These are phyloP conservation scores for Sarcophaga caerulescens DNA, from an alignment of 2,888 invertebrate genomes.

Conservation along the genomic window DNA sequence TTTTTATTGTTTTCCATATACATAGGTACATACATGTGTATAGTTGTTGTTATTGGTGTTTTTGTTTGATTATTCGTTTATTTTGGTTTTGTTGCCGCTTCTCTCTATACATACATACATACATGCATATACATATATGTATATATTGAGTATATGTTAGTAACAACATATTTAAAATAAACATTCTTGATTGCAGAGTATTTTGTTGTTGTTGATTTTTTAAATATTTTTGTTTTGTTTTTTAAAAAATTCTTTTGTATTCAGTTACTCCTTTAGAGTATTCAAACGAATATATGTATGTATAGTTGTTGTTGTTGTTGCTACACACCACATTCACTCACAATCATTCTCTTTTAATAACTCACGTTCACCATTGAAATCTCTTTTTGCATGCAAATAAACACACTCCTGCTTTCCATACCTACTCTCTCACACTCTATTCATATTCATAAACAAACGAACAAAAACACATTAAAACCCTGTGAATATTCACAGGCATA, in stretches of 20 bases:
- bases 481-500: background rate
- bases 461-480: too few species aligned
- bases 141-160: conserved; percentile 14
- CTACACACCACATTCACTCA: conserved; percentile 6
- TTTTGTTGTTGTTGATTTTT: background rate
- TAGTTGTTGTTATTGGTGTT: background rate
- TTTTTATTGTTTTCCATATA: conserved; percentile 54
- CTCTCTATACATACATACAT: too few species aligned
- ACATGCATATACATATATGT: background rate
- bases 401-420: too few species aligned
- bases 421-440: conserved; percentile 15
- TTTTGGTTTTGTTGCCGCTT: too few species aligned
- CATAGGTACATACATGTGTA: background rate
- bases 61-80: too few species aligned
- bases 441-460: conserved; percentile 9
- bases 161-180: conserved; percentile 25
- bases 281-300: background rate
- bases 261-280: conserved; percentile 26
- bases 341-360: conserved; percentile 9
- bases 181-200: conserved; percentile 28
- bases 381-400: conserved; percentile 56
- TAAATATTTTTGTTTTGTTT: conserved; percentile 12
- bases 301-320: too few species aligned
- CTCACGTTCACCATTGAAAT: conserved; percentile 48
- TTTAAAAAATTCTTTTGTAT: conserved; percentile 27